phyloP scores from a whole-genome alignment of 1,140 invertebrate genomes.

The Brachionus koreanus region DNA sequence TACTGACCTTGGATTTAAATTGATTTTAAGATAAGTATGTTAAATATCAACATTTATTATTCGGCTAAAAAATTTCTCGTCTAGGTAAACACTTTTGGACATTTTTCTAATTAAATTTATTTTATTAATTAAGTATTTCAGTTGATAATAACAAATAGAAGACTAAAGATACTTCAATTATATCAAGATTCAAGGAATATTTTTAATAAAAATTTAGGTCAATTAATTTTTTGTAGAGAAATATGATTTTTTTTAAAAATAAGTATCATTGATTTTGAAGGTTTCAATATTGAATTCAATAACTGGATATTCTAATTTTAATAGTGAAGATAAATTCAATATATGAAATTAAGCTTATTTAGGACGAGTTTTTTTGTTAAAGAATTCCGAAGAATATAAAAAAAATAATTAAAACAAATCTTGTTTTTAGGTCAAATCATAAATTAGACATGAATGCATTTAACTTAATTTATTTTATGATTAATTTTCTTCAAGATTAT shows the following conservation, averaged over 20 bases:
- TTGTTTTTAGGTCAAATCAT: background rate
- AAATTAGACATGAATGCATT: slow-evolving; percentile 1
- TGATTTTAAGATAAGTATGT: background rate
- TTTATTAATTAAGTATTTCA: background rate
- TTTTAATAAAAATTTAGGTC: background rate
- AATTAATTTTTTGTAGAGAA: background rate
- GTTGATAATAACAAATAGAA: too few relatives aligned
- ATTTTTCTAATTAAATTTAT: background rate
- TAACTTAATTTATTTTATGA: background rate
- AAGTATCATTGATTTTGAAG: background rate
- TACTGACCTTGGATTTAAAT: background rate
- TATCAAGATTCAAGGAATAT: background rate
- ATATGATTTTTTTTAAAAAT: background rate
- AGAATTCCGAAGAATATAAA: background rate
- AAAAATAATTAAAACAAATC: background rate
- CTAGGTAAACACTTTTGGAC: background rate
- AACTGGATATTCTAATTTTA: background rate
- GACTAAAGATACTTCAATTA: background rate
- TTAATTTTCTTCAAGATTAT: background rate
- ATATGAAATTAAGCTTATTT: background rate
- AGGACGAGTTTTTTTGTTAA: background rate
- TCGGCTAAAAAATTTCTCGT: background rate
- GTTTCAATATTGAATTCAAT: background rate
- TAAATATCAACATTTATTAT: background rate
- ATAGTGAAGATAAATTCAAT: background rate